Conservation (phyloP, 2,888 invertebrate genomes). For the Acrocera orbiculus region DNA sequence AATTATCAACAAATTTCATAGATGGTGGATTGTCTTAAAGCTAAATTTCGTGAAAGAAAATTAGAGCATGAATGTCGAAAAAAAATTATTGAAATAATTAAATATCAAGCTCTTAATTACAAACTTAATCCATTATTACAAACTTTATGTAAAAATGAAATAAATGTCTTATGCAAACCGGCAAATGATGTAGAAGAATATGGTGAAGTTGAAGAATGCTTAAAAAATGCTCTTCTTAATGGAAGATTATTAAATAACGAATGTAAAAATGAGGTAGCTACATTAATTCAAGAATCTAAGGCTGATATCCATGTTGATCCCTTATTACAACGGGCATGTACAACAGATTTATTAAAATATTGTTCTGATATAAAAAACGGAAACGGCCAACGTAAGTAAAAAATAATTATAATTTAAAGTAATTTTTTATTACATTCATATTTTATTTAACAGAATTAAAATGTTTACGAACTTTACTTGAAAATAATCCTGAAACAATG, state of each 20-base stretch:
- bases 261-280: conserved; percentile 72
- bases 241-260: conserved; percentile 54
- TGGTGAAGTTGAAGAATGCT: conserved; percentile 64
- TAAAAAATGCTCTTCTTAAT: conserved; percentile 64
- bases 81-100: conserved; percentile 63
- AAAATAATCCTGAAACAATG: conserved; percentile 50
- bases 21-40: conserved; percentile 63
- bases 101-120: conserved; percentile 80
- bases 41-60: conserved; percentile 55
- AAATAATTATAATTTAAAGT: neutral
- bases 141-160: conserved; percentile 59
- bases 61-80: conserved; percentile 60
- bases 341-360: conserved; percentile 62
- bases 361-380: conserved; percentile 70
- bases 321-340: conserved; percentile 71
- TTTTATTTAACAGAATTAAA: conserved; percentile 45
- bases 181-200: conserved; percentile 26
- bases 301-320: conserved; percentile 95
- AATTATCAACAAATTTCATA: conserved; percentile 10
- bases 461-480: conserved; percentile 52
- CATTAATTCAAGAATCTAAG: conserved; percentile 72
- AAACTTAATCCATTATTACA: conserved; percentile 75
- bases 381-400: conserved; percentile 68
- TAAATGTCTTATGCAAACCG: conserved; percentile 42
- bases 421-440: conserved; percentile 2